phyloP scores from a whole-genome alignment of 92 coral and sea anemone genomes.

The Pocillopora grandis region DNA sequence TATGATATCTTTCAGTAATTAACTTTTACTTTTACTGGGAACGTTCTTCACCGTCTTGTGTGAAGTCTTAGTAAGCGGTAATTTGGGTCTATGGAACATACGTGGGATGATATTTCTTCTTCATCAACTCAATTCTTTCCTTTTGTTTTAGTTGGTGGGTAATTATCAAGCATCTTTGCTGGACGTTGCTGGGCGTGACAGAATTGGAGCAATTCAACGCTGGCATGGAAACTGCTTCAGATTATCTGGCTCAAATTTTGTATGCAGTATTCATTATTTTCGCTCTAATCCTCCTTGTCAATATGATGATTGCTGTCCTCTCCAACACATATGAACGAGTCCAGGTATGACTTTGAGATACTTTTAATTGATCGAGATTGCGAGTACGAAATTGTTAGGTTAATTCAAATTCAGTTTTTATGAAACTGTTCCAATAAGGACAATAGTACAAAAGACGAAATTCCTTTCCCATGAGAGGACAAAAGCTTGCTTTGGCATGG shows the following conservation, averaged over 20 bases:
- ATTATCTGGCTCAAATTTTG: constrained; percentile 5
- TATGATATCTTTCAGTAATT: no score
- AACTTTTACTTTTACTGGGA: no score
- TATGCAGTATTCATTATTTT: constrained; percentile 34
- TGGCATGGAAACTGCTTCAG: constrained; percentile 27
- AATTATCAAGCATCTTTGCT: constrained; percentile 16
- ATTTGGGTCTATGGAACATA: background rate
- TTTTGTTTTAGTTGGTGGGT: constrained; percentile 18
- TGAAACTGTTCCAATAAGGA: no score
- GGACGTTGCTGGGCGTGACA: constrained; percentile 42
- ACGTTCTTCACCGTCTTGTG: no score
- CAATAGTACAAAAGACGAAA: no score
- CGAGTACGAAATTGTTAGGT: background rate
- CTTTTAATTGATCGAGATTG: background rate
- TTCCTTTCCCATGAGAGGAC: no score
- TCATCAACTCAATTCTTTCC: background rate
- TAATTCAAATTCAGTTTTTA: no score
- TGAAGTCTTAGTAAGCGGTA: no score
- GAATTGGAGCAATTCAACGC: constrained; percentile 25
- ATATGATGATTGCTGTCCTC: constrained; percentile 48
- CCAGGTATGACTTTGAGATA: constrained; percentile 8
- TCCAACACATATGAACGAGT: constrained; percentile 42
- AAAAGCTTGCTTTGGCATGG: no score
- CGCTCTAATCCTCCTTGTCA: constrained; percentile 34
- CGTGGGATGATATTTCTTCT: background rate